Evolutionary conservation across 2,113 vertebrate genomes (phyloP).

Genomic region (Cavia aperea): DNA sequence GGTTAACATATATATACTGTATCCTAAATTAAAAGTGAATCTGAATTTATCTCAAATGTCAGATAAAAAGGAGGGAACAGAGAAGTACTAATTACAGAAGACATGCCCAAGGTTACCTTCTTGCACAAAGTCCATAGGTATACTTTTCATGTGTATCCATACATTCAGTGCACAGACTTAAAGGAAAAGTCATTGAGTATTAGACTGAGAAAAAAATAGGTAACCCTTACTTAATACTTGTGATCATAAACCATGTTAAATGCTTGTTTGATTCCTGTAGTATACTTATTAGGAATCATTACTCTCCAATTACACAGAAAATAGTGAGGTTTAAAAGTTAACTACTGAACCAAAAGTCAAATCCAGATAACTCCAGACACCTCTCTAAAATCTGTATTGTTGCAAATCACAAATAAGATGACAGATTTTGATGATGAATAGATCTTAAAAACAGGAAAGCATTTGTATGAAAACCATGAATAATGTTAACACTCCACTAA

Average conservation of each 20-base stretch:
- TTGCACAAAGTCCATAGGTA: neutral
- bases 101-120: neutral
- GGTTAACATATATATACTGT: neutral
- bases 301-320: neutral
- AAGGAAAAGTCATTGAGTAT: neutral
- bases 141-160: neutral
- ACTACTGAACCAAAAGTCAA: neutral
- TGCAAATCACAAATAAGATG: neutral
- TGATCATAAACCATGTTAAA: constrained; percentile 7
- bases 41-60: neutral
- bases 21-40: constrained; percentile 35
- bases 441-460: constrained; percentile 41
- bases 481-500: constrained; percentile 34
- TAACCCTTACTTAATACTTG: neutral
- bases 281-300: neutral
- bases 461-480: constrained; percentile 27
- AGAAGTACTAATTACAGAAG: neutral
- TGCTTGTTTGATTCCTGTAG: neutral
- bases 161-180: neutral
- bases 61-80: neutral
- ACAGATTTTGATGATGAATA: neutral
- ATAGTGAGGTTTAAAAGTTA: neutral
- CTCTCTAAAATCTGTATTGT: neutral
- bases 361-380: neutral
- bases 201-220: neutral